Conservation (phyloP, 1,140 invertebrate genomes). For the Lasioglossum baleicum region DNA sequence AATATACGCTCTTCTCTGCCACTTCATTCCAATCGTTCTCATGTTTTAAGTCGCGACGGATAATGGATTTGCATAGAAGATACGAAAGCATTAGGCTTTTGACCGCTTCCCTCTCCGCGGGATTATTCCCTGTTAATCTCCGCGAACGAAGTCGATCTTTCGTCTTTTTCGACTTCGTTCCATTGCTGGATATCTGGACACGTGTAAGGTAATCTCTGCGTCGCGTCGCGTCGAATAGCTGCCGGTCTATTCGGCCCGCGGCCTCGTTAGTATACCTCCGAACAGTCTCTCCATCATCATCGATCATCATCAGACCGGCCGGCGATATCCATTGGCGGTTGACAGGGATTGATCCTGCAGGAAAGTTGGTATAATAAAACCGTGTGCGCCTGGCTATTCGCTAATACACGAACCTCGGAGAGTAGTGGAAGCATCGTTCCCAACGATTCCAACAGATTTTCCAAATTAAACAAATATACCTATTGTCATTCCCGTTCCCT, state of each 20-base stretch:
- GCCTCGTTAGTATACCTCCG: slow-evolving; percentile 57
- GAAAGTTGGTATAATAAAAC: slow-evolving; percentile 57
- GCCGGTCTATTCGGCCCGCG: slow-evolving; percentile 35
- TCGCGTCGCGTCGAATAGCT: slow-evolving; percentile 43
- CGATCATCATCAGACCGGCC: slow-evolving; percentile 63
- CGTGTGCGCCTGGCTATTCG: slow-evolving; percentile 4
- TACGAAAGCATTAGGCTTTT: slow-evolving; percentile 20
- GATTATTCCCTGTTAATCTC: slow-evolving; percentile 13
- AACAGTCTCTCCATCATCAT: slow-evolving; percentile 63
- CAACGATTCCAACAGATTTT: no score
- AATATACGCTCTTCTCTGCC: background rate
- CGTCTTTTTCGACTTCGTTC: background rate
- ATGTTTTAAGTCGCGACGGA: background rate
- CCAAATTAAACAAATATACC: no score
- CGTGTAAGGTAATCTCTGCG: slow-evolving; percentile 44
- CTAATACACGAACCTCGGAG: slow-evolving; percentile 3
- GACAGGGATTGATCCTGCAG: slow-evolving; percentile 61
- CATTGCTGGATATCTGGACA: slow-evolving; percentile 7
- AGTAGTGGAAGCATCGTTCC: background rate
- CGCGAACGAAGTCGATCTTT: background rate
- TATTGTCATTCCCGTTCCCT: no score
- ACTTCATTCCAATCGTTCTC: background rate
- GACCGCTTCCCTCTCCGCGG: background rate
- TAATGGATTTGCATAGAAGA: background rate
- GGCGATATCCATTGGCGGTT: slow-evolving; percentile 59